Evolutionary conservation across 2,113 vertebrate genomes (phyloP), one percentile per base, ranked within the genome.

Genomic region (Dasypus novemcinctus): DNA sequence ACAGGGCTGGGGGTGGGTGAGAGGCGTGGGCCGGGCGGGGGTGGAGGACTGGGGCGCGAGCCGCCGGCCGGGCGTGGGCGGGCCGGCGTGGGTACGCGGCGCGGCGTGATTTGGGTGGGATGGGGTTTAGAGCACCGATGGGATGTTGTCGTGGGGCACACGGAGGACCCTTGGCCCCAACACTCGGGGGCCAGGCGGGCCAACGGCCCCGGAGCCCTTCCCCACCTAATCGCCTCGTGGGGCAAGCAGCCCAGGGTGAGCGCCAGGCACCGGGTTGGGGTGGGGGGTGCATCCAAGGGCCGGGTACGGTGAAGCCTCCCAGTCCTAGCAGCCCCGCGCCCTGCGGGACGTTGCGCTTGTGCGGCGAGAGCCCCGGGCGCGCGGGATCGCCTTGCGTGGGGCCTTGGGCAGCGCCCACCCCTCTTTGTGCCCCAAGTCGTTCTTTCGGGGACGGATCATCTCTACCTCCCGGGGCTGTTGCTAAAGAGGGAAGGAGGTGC

Each of bases 261-360:
- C 43, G 5, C 43, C 43, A 5, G 1, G 23, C 59, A 21, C 23
- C 13, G 12, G 46, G 17, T 11, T 14, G 25, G 20, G 3, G 1
- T 7, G 31, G 17, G 18, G 6, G 1, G 4, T 23, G 5, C 43
- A 46, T 46, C 43, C 43, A 46, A 46, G 43, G 5, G 9, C 43
- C 43, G 43, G 43, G 43, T 46, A 46, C 5, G 17, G 18, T 0
- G 66, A 11, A 0, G 36, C 17, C 38, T 43, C 29, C 36, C 36
- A 5, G 7, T 27, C 31, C 38, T 11, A 31, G 36, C 33, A 3
- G 49, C 0, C 3, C 52, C 0, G 9, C 9, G 25, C 46, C 4
- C 49, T 10, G 29, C 23, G 2, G 0, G 21, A 38, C 1, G 13
- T 15, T 1, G 18, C 2, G 3, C 15, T 3, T 0, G 36, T 10